Conservation (phyloP, 2,797 vertebrate species). For the Anguilla obscura region DNA sequence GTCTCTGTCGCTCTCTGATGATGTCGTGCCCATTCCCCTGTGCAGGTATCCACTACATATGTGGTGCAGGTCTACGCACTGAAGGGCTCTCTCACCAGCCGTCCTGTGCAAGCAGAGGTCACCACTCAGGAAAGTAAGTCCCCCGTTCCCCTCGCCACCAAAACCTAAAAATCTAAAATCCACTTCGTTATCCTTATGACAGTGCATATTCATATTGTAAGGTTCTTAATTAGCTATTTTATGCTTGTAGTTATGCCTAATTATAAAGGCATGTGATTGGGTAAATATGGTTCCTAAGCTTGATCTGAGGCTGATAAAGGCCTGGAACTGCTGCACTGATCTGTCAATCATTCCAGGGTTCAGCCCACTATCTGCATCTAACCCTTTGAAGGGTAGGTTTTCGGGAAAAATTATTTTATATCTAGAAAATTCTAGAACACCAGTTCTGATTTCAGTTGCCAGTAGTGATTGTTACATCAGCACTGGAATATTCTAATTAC, state of each 20-base stretch:
- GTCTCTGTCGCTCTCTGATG: background rate
- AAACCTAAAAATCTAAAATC: background rate
- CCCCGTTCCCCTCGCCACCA: background rate
- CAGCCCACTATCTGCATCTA: no score
- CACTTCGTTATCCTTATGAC: background rate
- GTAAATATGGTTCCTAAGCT: background rate
- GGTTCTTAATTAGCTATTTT: background rate
- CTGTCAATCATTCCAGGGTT: no score
- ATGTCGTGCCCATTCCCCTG: slow-evolving; percentile 27
- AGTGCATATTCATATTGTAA: background rate
- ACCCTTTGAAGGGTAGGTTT: no score
- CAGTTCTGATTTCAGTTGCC: no score
- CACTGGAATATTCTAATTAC: no score
- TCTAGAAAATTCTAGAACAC: no score
- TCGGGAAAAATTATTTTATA: no score
- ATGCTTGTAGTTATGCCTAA: background rate
- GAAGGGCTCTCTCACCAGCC: slow-evolving; percentile 89
- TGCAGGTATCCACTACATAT: slow-evolving; percentile 88
- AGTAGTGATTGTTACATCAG: no score
- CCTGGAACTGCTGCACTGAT: no score
- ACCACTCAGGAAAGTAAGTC: slow-evolving; percentile 91
- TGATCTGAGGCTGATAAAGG: no score
- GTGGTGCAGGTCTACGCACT: slow-evolving; percentile 89
- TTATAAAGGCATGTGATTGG: background rate
- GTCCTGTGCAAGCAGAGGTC: slow-evolving; percentile 82